Evolutionary conservation across 2,113 vertebrate species (phyloP).

Genomic region (Phaetusa simplex): DNA sequence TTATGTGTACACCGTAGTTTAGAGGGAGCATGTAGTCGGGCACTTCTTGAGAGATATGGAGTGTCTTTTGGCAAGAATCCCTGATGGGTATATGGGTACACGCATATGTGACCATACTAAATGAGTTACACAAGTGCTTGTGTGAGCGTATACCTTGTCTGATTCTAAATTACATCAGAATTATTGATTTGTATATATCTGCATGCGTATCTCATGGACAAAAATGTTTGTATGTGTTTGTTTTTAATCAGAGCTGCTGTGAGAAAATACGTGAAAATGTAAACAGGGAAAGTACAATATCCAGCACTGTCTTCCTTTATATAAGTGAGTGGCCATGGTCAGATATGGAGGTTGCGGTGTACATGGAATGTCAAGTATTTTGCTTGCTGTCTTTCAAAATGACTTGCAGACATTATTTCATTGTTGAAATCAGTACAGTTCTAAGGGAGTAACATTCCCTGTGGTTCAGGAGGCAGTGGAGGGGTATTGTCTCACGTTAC

Average conservation of each 20-base stretch:
- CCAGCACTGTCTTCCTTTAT: background rate
- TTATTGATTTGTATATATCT: background rate
- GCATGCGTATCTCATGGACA: background rate
- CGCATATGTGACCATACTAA: background rate
- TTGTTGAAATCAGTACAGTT: background rate
- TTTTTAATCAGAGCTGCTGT: background rate
- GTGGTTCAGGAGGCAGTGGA: background rate
- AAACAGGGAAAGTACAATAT: background rate
- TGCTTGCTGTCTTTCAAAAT: background rate
- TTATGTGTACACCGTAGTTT: background rate
- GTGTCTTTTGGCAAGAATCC: background rate
- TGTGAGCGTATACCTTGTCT: background rate
- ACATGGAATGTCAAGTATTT: fast-evolving
- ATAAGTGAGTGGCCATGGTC: fast-evolving
- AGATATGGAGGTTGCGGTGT: background rate
- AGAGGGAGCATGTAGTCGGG: background rate
- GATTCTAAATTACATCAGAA: background rate
- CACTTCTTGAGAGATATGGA: background rate
- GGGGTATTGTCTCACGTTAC: background rate
- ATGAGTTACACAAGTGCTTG: background rate
- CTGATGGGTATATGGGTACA: background rate
- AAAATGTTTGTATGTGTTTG: background rate
- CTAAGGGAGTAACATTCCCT: background rate
- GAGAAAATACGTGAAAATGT: background rate
- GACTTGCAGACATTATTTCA: background rate